Conservation (phyloP, 2,888 invertebrate genomes). For the Diaphora mendica region DNA sequence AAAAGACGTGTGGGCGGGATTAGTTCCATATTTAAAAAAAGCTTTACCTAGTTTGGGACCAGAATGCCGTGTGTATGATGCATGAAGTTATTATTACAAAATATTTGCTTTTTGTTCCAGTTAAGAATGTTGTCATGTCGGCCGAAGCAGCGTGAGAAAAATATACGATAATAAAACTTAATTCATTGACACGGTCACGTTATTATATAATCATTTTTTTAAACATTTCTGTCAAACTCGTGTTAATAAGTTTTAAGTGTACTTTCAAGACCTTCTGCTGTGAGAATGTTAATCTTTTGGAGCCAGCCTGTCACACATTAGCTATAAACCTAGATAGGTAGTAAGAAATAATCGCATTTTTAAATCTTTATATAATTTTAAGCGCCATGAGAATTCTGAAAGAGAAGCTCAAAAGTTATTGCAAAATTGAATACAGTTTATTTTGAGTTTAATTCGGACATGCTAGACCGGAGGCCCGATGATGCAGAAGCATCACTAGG, state of each 20-base stretch:
- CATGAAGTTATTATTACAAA: background rate
- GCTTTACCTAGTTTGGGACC: background rate
- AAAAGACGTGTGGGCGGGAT: too few relatives aligned
- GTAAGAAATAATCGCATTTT: background rate
- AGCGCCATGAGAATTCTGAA: background rate
- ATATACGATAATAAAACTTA: background rate
- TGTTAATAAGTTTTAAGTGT: background rate
- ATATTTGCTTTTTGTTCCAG: background rate
- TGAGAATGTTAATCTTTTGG: background rate
- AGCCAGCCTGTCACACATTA: background rate
- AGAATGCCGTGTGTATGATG: background rate
- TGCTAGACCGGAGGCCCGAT: too few relatives aligned
- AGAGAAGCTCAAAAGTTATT: background rate
- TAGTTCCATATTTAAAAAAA: too few relatives aligned
- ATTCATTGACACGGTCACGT: background rate
- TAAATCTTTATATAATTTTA: background rate
- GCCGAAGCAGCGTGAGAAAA: background rate
- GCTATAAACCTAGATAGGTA: conserved; percentile 6
- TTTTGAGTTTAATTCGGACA: background rate
- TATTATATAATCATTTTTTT: background rate
- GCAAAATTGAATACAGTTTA: background rate
- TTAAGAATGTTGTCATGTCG: conserved; percentile 2
- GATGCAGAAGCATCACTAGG: too few relatives aligned
- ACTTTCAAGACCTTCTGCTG: background rate
- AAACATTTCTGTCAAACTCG: background rate